Evolutionary conservation across 2,113 vertebrate species (phyloP), one percentile per base, ranked within the genome.

Genomic region (Forbesichthys papilliferus): DNA sequence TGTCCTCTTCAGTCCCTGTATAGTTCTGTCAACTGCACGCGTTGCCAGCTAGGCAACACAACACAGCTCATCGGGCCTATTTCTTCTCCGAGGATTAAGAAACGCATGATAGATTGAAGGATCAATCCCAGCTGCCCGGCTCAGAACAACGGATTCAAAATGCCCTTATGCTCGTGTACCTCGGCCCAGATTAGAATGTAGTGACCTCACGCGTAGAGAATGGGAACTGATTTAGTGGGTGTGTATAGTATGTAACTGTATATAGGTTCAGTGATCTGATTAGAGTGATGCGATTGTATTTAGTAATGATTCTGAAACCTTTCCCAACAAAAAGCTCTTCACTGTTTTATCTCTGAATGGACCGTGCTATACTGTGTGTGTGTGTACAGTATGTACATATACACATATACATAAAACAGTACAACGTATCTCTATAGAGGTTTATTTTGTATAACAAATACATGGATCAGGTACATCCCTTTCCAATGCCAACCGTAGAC

Each of bases 171-270:
- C 83, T 80, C 82, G 79, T 77, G 84, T 82, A 75, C 75, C 75
- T 78, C 79, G 78, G 78, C 80, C 79, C 63, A 77, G 81, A 87
- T 79, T 84, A 87, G 77, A 86, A 82, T 81, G 86, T 86, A 84
- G 82, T 75, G 79, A 81, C 55, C 80, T 84, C 76, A 79, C 80
- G 76, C 11, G 68, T 83, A 71, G 79, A 83, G 78, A 82, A 75
- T 51, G 56, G 66, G 72, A 83, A 75, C 54, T 68, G 70, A 71
- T 62, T 70, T 78, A 77, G 60, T 80, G 75, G 72, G 82, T 85
- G 82, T 86, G 79, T 84, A 82, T 88, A 84, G 84, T 81, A 75
- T 82, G 79, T 73, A 64, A 83, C 33, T 89, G 87, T 91, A 87
- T 81, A 86, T 90, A 87, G 68, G 58, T 73, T 58, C 75, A 77